Evolutionary conservation across 2,797 vertebrate genomes (phyloP).

Genomic region (Agapornis canus): DNA sequence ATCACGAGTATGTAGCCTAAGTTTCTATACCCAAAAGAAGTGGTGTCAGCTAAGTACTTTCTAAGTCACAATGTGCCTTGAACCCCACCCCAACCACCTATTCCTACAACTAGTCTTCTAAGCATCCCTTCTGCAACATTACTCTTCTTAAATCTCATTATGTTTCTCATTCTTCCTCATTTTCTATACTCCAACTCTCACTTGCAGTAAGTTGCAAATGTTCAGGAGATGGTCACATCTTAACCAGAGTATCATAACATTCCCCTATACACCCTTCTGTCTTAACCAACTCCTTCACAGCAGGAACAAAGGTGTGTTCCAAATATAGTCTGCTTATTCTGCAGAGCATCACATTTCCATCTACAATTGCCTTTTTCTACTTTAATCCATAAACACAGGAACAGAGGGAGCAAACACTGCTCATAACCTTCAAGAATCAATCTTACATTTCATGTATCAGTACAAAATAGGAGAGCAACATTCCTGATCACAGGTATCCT

Average conservation of each 20-base stretch:
- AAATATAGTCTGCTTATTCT: not conserved
- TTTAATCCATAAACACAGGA: not conserved
- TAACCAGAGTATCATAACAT: not conserved
- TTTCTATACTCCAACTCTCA: not conserved
- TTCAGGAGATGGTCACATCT: not conserved
- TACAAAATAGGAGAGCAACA: not conserved
- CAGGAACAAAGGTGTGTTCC: not conserved
- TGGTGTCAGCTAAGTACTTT: not conserved
- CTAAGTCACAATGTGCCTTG: not conserved
- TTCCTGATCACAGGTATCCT: not conserved
- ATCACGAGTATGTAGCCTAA: fast-evolving
- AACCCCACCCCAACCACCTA: not conserved
- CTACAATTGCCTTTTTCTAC: not conserved
- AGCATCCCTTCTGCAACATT: not conserved
- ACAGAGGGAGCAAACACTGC: not conserved
- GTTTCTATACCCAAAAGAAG: not conserved
- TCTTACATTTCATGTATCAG: not conserved
- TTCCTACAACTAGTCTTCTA: not conserved
- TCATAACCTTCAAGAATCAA: not conserved
- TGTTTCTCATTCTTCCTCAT: not conserved
- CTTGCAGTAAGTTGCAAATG: not conserved
- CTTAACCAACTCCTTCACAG: not conserved
- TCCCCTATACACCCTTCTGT: not conserved
- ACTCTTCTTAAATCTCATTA: not conserved
- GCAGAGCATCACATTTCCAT: not conserved